These are phyloP conservation scores for Sus cebifrons DNA, from an alignment of 2,797 vertebrate species.

Conservation along the genomic window DNA sequence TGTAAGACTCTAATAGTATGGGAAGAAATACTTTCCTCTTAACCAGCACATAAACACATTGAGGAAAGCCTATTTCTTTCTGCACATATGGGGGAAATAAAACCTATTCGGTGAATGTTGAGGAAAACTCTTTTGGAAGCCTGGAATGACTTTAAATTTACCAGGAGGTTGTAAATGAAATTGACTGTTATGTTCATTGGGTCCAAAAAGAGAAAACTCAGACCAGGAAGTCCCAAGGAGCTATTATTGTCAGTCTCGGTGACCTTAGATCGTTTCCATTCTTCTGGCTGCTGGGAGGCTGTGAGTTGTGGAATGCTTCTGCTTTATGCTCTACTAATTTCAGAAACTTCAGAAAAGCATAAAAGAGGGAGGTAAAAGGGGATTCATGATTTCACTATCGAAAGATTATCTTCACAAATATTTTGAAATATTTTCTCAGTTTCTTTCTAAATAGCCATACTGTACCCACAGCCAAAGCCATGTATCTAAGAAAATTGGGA, in stretches of 20 bases:
- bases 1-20: slow-evolving; percentile 73
- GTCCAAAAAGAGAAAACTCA: slow-evolving; percentile 52
- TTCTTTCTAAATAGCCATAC: neutral
- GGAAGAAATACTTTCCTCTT: slow-evolving; percentile 79
- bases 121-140: slow-evolving; percentile 74
- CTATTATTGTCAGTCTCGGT: neutral
- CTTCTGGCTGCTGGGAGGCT: neutral
- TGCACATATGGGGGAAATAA: slow-evolving; percentile 80
- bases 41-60: slow-evolving; percentile 81
- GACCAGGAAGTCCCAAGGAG: slow-evolving; percentile 3
- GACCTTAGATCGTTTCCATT: neutral
- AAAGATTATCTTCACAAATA: slow-evolving; percentile 10
- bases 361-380: slow-evolving; percentile 10
- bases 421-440: slow-evolving; percentile 44
- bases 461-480: neutral
- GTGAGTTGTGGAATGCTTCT: neutral
- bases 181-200: slow-evolving; percentile 18
- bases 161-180: slow-evolving; percentile 70
- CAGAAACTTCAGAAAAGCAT: slow-evolving; percentile 48
- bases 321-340: neutral
- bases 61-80: slow-evolving; percentile 73
- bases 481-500: neutral
- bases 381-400: neutral
- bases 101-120: slow-evolving; percentile 70
- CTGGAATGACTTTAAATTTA: slow-evolving; percentile 74